Base-by-base conservation (phyloP, 2,888 invertebrate species). In the Actias luna region DNA sequence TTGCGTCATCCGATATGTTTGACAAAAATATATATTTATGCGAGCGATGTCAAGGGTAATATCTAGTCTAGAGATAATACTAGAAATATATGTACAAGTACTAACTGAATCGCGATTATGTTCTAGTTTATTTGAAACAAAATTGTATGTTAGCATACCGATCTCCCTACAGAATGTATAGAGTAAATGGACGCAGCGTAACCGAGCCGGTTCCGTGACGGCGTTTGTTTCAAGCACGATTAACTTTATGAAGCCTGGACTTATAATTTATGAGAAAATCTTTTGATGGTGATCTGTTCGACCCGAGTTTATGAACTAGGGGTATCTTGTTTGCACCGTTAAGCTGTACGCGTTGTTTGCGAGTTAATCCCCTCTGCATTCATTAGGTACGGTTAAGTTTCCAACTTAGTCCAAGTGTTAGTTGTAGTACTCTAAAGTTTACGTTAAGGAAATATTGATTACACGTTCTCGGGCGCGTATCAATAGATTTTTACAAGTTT, bases 191-290 rank as follows among this genome's bases (percentile, higher is more conserved):
- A 50, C 46, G 46, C 46, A 50, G 46, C 46, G 46, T 50, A 50
- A 50, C 46, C 46, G 25, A 50, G 46, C 25, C 46, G 25, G 22
- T 25, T 55, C 35, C 67, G 62, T 63, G 64, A 68, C 66, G 63
- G 58, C 61, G 64, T 66, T 68, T 60, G 63, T 66, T 65, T 64
- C 67, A 46, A 58, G 58, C 62, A 61, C 66, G 78, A 77, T 78
- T 76, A 77, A 79, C 77, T 75, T 77, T 71, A 72, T 74, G 75
- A 76, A 78, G 77, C 68, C 71, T 70, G 65, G 70, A 68, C 75
- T 72, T 76, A 79, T 79, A 72, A 78, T 80, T 79, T 77, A 76
- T 76, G 74, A 55, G 61, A 18, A 36, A 60, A 29, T 55, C 39
- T 57, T 57, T 61, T 61, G 55, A 61, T 61, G 46, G 27, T 61